Evolutionary conservation across 2,888 invertebrate genomes (phyloP), one percentile per base, ranked within the genome.

Genomic region (Palloptera scutellata): DNA sequence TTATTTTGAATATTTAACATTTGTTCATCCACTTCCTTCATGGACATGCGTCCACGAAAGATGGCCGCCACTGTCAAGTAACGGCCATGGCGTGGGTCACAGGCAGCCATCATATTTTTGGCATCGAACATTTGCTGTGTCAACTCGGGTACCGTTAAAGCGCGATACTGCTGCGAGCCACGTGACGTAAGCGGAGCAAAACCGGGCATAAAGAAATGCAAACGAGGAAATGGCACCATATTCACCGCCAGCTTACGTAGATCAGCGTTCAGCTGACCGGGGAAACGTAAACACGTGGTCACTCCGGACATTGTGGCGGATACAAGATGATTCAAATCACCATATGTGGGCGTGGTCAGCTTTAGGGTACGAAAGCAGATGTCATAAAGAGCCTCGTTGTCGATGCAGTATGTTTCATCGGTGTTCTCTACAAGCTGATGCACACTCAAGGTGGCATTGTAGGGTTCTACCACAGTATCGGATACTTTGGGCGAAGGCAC

Each of bases 31-130:
- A 92, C 91, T 88, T 96, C 95, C 86, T 96, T 96, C 95, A 96
- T 96, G 74, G 95, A 95, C 94, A 96, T 95, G 79, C 93, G 90
- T 0, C 95, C 95, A 68, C 95, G 89, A 89, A 95, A 96, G 82
- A 96, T 93, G 77, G 95, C 94, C 60, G 95, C 95, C 2, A 95
- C 95, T 17, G 95, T 96, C 72, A 96, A 88, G 85, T 96, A 96
- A 76, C 95, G 90, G 70, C 96, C 96, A 86, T 96, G 95, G 67
- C 95, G 89, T 1, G 96, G 96, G 86, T 96, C 96, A 84, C 96
- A 96, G 8, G 96, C 96, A 58, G 96, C 95, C 96, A 96, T 96
- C 96, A 96, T 96, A 87, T 96, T 96, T 87, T 95, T 96, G 73
- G 96, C 94, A 86, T 96, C 96, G 86, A 96, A 97, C 93, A 94